Conservation (phyloP, 2,888 invertebrate genomes). For the Lasius platythorax region DNA sequence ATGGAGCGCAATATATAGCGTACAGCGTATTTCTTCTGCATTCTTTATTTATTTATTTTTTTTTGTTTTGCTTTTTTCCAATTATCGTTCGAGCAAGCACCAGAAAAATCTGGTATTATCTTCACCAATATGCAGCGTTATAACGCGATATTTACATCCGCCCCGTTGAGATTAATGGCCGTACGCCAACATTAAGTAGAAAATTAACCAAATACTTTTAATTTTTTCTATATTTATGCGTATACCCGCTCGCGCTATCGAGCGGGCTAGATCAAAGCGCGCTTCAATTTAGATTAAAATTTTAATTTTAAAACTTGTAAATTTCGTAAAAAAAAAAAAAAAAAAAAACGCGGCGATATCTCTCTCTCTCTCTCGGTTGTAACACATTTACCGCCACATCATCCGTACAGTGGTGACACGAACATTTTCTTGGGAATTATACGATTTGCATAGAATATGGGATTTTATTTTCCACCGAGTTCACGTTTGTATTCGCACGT, state of each 20-base stretch:
- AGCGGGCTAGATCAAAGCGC: background rate
- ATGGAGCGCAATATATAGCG: constrained; percentile 41
- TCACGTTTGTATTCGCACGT: background rate
- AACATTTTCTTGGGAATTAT: background rate
- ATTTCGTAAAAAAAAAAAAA: background rate
- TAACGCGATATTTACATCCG: constrained; percentile 62
- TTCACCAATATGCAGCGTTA: constrained; percentile 44
- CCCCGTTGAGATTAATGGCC: constrained; percentile 22
- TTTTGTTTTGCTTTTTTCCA: background rate
- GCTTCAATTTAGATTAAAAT: constrained; percentile 12
- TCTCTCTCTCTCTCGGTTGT: background rate
- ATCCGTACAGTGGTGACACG: too few species aligned
- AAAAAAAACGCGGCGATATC: too few species aligned
- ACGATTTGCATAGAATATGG: background rate
- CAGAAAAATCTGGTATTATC: constrained; percentile 58
- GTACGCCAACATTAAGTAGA: constrained; percentile 33
- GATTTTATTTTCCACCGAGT: background rate
- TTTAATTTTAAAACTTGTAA: background rate
- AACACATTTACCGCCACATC: constrained; percentile 26
- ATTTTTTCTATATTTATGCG: constrained; percentile 25
- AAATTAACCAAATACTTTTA: constrained; percentile 39
- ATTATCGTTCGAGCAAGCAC: constrained; percentile 19
- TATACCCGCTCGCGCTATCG: background rate
- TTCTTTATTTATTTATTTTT: background rate
- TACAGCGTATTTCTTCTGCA: constrained; percentile 16